phyloP scores from a whole-genome alignment of 2,797 vertebrate species.

The Cossypha polioptera region DNA sequence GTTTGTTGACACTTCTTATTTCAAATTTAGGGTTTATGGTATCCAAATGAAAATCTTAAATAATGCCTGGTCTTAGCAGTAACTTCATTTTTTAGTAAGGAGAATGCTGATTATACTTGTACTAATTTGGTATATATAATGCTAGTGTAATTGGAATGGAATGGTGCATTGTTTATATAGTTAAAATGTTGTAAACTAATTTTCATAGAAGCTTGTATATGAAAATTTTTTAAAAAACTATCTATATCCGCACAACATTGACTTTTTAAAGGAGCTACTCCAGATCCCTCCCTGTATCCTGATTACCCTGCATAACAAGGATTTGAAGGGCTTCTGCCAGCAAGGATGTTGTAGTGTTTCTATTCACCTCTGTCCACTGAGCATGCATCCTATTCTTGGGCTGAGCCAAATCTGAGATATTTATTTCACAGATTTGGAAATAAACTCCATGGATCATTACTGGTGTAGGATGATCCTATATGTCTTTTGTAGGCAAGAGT shows the following conservation, averaged over 20 bases:
- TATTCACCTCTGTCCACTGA: not conserved
- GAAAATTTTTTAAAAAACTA: not conserved
- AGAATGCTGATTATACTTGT: not conserved
- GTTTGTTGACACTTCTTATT: not conserved
- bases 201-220: not conserved
- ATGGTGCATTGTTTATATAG: not conserved
- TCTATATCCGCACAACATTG: not conserved
- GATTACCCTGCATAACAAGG: not conserved
- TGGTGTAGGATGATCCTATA: not conserved
- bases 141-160: not conserved
- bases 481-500: not conserved
- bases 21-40: not conserved
- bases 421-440: not conserved
- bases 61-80: not conserved
- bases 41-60: conserved; percentile 15
- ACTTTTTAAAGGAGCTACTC: not conserved
- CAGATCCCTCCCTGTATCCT: not conserved
- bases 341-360: not conserved
- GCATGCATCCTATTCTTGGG: not conserved
- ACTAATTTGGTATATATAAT: not conserved
- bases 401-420: not conserved
- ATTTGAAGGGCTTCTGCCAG: not conserved
- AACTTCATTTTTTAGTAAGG: not conserved
- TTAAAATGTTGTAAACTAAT: not conserved
- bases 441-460: not conserved